Conservation (phyloP, 2,888 invertebrate genomes). For the Calameuta filiformis region DNA sequence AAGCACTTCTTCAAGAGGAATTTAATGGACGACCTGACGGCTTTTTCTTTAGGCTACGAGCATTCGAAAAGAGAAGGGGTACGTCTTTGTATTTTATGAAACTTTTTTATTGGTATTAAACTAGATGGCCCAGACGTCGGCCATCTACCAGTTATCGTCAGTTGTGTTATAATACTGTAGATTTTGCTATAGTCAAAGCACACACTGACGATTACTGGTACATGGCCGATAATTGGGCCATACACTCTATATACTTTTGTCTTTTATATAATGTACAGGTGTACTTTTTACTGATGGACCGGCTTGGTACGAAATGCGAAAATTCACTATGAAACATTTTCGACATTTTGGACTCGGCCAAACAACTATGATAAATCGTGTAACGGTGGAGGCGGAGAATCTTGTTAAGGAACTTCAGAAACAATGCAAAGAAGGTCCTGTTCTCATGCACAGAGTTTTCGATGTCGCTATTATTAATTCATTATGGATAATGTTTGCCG, state of each 20-base stretch:
- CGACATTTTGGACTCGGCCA: conserved; percentile 75
- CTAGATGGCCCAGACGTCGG: too few relatives aligned
- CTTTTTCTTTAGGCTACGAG: conserved; percentile 75
- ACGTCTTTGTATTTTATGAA: conserved; percentile 34
- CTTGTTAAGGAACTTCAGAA: conserved; percentile 67
- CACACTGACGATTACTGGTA: too few relatives aligned
- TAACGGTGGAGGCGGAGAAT: conserved; percentile 70
- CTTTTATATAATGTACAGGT: conserved; percentile 64
- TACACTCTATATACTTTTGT: neutral
- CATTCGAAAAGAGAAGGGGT: conserved; percentile 77
- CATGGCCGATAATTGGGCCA: too few relatives aligned
- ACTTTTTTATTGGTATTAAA: conserved; percentile 1
- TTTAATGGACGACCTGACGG: conserved; percentile 79
- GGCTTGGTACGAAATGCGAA: conserved; percentile 75
- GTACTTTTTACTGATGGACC: conserved; percentile 77
- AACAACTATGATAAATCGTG: conserved; percentile 71
- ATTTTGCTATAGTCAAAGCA: too few relatives aligned
- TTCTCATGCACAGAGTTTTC: conserved; percentile 69
- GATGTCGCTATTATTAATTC: conserved; percentile 76
- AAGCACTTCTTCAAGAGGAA: conserved; percentile 72
- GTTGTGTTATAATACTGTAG: too few relatives aligned
- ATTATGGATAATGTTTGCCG: conserved; percentile 78
- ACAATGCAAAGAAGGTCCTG: conserved; percentile 56
- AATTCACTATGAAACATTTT: conserved; percentile 75
- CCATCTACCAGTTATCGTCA: too few relatives aligned